Percentiles rank a stretch among this genome's conserved stretches.
Conservation (phyloP, 1,140 invertebrate genomes). For the Drosophila mauritiana region DNA sequence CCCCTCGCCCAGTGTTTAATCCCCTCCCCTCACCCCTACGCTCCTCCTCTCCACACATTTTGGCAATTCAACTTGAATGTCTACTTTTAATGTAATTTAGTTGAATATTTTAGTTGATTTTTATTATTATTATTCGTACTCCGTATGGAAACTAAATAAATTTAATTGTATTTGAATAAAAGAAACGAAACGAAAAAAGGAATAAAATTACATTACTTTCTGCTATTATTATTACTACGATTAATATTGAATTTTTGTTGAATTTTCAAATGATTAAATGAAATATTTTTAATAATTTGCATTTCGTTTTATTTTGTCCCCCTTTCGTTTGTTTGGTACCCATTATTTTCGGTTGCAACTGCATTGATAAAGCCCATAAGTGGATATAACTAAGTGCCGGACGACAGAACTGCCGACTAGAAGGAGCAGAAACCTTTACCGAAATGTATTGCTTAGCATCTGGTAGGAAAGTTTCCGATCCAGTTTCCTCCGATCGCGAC, state of each 20-base stretch:
- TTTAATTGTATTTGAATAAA: constrained; percentile 71
- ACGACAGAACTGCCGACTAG: constrained; percentile 72
- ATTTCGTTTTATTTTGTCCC: constrained; percentile 27
- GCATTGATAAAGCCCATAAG: constrained; percentile 22
- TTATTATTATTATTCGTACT: constrained; percentile 78
- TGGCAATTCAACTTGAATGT: constrained; percentile 68
- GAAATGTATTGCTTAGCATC: constrained; percentile 60
- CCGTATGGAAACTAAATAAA: constrained; percentile 71
- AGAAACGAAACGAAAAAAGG: constrained; percentile 42
- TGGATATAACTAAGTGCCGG: constrained; percentile 36
- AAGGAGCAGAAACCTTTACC: constrained; percentile 40
- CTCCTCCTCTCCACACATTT: constrained; percentile 43
- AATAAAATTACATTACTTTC: constrained; percentile 69
- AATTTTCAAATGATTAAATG: constrained; percentile 84
- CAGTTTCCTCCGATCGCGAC: constrained; percentile 40
- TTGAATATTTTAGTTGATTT: constrained; percentile 84
- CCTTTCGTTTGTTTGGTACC: constrained; percentile 29
- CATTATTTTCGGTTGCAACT: constrained; percentile 26
- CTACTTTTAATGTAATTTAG: constrained; percentile 83
- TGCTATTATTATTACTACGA: constrained; percentile 79
- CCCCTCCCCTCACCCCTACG: constrained; percentile 6
- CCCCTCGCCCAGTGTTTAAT: constrained; percentile 58
- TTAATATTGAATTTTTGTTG: constrained; percentile 84
- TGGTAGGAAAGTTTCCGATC: constrained; percentile 33
- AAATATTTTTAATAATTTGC: constrained; percentile 72